These are phyloP conservation scores for Crossaster papposus DNA, from an alignment of 53 echinoderm and acorn worm genomes.

Conservation along the genomic window DNA sequence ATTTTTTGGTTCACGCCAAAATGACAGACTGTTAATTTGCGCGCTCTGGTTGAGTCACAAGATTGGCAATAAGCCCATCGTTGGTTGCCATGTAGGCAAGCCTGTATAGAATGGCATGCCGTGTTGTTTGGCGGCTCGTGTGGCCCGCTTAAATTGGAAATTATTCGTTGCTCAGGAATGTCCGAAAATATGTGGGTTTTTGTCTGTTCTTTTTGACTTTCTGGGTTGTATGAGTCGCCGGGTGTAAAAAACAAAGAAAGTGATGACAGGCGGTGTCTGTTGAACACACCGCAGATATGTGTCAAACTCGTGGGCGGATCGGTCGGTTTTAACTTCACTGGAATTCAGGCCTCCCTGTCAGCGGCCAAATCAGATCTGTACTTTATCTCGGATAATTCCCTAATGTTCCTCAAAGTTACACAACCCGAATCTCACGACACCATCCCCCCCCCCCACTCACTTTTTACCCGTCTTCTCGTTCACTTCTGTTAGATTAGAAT, in stretches of 20 bases:
- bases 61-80: slow-evolving; percentile 16
- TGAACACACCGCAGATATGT: not conserved
- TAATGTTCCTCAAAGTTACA: not conserved
- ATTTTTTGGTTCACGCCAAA: slow-evolving; percentile 44
- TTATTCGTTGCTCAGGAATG: slow-evolving; percentile 34
- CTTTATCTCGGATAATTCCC: no score
- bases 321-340: not conserved
- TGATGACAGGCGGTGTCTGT: not conserved
- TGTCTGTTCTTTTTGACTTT: not conserved
- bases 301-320: not conserved
- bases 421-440: no score
- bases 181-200: not conserved
- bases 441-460: no score
- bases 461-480: no score
- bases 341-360: not conserved
- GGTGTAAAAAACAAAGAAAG: not conserved
- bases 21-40: slow-evolving; percentile 41
- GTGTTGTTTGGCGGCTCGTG: slow-evolving; percentile 12
- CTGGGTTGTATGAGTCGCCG: not conserved
- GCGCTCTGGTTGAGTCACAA: slow-evolving; percentile 30
- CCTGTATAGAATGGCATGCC: slow-evolving; percentile 11
- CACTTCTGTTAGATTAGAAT: no score
- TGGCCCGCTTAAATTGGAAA: not conserved
- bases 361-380: no score
- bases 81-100: slow-evolving; percentile 31